Conservation (phyloP, 2,113 vertebrate species). For the Eleginops maclovinus region DNA sequence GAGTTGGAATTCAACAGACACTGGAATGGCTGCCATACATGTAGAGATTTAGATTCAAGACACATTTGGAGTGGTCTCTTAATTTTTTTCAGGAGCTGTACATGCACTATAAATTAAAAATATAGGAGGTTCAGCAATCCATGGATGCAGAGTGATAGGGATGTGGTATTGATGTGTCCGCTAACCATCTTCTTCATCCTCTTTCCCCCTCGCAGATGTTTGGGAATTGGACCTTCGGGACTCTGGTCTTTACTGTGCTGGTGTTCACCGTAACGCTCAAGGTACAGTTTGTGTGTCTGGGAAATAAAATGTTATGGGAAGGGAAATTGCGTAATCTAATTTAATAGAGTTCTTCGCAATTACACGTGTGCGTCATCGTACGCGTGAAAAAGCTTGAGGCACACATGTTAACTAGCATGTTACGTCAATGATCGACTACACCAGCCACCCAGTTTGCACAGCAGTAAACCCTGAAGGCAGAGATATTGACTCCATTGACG, state of each 20-base stretch:
- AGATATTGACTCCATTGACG: slow-evolving; percentile 37
- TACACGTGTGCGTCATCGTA: background rate
- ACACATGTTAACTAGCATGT: slow-evolving; percentile 30
- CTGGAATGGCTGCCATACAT: too few species aligned
- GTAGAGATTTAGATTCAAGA: too few species aligned
- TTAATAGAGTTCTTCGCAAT: background rate
- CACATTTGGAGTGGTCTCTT: too few species aligned
- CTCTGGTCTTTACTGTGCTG: slow-evolving; percentile 95
- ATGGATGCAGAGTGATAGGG: slow-evolving; percentile 2
- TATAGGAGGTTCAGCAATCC: slow-evolving; percentile 1
- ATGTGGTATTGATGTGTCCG: background rate
- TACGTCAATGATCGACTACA: slow-evolving; percentile 36
- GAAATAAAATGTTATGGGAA: too few species aligned
- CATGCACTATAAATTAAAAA: background rate
- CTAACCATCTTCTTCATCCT: slow-evolving; percentile 39
- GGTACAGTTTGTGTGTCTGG: slow-evolving; percentile 85
- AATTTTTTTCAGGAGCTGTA: too few species aligned
- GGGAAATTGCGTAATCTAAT: slow-evolving; percentile 6
- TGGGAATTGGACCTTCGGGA: slow-evolving; percentile 99
- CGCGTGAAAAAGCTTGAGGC: background rate
- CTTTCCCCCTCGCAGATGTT: slow-evolving; percentile 87
- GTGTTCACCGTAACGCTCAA: slow-evolving; percentile 97
- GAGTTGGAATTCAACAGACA: too few species aligned
- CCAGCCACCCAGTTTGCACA: slow-evolving; percentile 36
- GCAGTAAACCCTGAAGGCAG: slow-evolving; percentile 37